Evolutionary conservation across 2,113 vertebrate species (phyloP), one percentile per base, ranked within the genome.

Genomic region (Otolemur garnettii): DNA sequence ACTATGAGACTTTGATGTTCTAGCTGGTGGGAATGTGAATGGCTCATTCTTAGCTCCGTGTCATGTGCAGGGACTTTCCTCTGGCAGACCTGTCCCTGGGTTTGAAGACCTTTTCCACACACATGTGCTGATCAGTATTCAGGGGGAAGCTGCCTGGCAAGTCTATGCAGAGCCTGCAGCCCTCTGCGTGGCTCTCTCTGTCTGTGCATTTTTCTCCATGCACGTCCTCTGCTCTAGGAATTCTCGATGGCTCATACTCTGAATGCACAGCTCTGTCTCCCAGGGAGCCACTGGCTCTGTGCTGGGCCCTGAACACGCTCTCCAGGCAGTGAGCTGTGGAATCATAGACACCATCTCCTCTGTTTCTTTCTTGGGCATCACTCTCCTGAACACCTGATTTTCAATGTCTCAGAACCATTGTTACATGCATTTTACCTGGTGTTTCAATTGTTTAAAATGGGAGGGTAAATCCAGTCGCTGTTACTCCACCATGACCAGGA

Each of bases 331-430:
- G 1, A 8, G 55, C 57, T 19, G 38, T 55, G 28, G 11, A 1
- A 4, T 1, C 22, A 0, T 0, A 0, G 72, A 21, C 5, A 13
- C 7, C 30, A 0, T 7, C 8, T 12, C 13, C 0, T 19, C 18
- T 12, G 8, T 33, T 77, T 33, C 68, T 30, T 72, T 26, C 45
- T 33, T 12, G 18, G 68, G 42, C 21, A 4, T 9, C 28, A 0
- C 55, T 1, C 17, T 17, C 45, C 42, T 7, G 50, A 53, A 5
- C n/a, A 0, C 19, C 50, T 2, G 8, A 2, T 1, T 5, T 22
- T 35, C 57, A 55, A 0, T 0, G 5, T 24, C 4, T 28, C 55
- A 15, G 0, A 9, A 17, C 5, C 3, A 7, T 0, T 42, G 35
- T 2, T 59, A 7, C 21, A 2, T 4, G 0, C 10, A 4, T 13